Conservation (phyloP, 53 echinoderm and acorn worm genomes). For the Mesocentrotus franciscanus region DNA sequence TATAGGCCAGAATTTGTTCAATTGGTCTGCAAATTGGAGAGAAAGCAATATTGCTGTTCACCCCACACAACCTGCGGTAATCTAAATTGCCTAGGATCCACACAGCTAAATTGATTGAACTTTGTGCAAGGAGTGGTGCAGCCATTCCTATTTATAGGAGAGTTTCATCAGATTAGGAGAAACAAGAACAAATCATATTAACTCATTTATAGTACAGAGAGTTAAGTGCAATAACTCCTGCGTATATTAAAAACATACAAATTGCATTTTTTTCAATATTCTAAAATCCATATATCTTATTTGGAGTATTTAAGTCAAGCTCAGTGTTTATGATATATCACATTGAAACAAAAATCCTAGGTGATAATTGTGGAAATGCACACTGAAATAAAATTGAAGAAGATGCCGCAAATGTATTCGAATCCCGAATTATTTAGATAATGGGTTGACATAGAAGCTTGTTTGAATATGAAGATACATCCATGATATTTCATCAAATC, state of each 20-base stretch:
- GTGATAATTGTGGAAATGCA: neutral
- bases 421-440: neutral
- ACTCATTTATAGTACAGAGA: constrained; percentile 33
- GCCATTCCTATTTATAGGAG: constrained; percentile 37
- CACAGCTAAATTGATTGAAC: constrained; percentile 43
- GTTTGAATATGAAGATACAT: neutral
- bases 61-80: constrained; percentile 44
- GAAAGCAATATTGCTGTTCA: constrained; percentile 60
- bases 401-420: neutral
- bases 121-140: neutral
- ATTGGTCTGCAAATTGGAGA: constrained; percentile 49
- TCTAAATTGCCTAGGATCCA: constrained; percentile 55
- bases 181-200: constrained; percentile 48
- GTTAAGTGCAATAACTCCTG: constrained; percentile 22
- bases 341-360: neutral
- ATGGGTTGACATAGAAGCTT: neutral
- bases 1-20: constrained; percentile 27
- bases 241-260: neutral
- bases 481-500: neutral
- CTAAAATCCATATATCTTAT: neutral
- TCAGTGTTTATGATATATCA: neutral
- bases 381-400: neutral
- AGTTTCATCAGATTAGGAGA: constrained; percentile 30
- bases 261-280: neutral
- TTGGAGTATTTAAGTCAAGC: neutral